Percentiles rank a stretch among this genome's conserved stretches.
These are phyloP conservation scores for Sinella curviseta DNA, from an alignment of 1,140 invertebrate genomes.

Conservation along the genomic window DNA sequence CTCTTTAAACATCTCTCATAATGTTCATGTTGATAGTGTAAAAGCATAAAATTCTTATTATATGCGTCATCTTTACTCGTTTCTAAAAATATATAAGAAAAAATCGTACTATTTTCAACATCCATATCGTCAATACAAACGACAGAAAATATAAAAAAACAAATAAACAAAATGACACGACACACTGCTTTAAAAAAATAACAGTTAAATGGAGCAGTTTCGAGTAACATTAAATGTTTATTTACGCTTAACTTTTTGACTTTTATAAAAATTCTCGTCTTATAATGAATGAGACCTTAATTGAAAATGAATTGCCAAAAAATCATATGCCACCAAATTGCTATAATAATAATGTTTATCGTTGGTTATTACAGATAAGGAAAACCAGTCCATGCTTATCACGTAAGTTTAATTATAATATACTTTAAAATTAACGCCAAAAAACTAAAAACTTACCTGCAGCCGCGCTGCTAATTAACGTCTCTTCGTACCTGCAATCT, in stretches of 20 bases:
- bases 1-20: background rate
- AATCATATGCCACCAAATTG: too few relatives aligned
- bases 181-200: too few relatives aligned
- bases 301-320: too few relatives aligned
- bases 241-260: too few relatives aligned
- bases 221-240: too few relatives aligned
- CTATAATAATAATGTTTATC: too few relatives aligned
- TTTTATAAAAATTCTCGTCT: too few relatives aligned
- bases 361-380: slow-evolving; percentile 69
- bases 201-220: too few relatives aligned
- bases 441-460: background rate
- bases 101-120: slow-evolving; percentile 15
- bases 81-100: background rate
- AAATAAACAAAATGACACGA: too few relatives aligned
- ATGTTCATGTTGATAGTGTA: background rate
- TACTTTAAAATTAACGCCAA: background rate
- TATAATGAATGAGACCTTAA: too few relatives aligned
- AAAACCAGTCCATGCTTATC: slow-evolving; percentile 98
- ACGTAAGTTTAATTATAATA: slow-evolving; percentile 68
- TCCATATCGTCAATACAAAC: background rate
- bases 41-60: background rate
- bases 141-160: background rate
- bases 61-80: background rate
- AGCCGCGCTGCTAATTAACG: too few relatives aligned
- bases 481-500: too few relatives aligned